Percentiles rank a stretch among this genome's conserved stretches.
phyloP scores from a whole-genome alignment of 2,888 invertebrate species.

The Troglohyphantes excavatus region DNA sequence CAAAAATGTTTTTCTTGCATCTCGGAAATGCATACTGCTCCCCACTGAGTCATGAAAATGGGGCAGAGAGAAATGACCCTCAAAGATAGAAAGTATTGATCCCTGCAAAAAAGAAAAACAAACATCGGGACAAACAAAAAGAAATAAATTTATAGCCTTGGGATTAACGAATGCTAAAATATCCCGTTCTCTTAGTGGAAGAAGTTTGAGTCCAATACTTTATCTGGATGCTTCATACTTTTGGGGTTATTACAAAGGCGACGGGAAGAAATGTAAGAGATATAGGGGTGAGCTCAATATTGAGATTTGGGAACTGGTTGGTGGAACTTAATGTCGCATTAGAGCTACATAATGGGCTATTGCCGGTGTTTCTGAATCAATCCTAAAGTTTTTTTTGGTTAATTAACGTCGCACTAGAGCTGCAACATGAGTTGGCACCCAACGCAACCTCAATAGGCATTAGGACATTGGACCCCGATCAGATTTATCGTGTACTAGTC shows the following conservation, averaged over 20 bases:
- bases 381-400: too few species aligned
- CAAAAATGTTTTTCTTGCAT: too few species aligned
- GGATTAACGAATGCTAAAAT: constrained; percentile 51
- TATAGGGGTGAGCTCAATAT: not conserved
- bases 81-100: constrained; percentile 33
- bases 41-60: constrained; percentile 3
- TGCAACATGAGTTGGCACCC: too few species aligned
- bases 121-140: not conserved
- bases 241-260: constrained; percentile 30
- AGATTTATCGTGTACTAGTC: too few species aligned
- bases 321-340: too few species aligned
- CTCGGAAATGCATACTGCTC: not conserved
- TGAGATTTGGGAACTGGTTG: not conserved
- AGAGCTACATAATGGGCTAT: too few species aligned
- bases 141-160: constrained; percentile 38
- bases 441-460: too few species aligned
- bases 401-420: too few species aligned
- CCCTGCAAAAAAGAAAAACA: not conserved
- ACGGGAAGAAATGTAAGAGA: not conserved
- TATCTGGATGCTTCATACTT: constrained; percentile 37
- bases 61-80: not conserved
- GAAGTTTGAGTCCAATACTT: constrained; percentile 36
- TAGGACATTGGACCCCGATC: too few species aligned
- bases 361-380: too few species aligned
- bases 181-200: constrained; percentile 10